Conservation (phyloP, 30 jellyfish, hydroid and myxozoan species). For the Aurelia sp. region DNA sequence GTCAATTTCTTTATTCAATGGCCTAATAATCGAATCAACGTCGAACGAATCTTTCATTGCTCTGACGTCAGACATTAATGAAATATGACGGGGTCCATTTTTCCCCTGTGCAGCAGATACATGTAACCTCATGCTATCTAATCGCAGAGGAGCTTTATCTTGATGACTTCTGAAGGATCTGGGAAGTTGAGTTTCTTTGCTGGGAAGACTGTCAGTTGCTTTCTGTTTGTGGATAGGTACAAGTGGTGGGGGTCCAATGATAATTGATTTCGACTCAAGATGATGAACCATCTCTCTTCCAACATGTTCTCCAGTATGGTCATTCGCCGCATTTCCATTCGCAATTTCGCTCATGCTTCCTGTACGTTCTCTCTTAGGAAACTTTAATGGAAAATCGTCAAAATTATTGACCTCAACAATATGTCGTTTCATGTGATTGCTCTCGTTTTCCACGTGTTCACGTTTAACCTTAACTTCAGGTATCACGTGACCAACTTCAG, state of each 20-base stretch:
- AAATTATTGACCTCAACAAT: not conserved
- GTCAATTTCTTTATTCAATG: conserved; percentile 60
- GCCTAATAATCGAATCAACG: conserved; percentile 57
- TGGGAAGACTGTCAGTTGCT: not conserved
- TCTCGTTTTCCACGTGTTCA: not conserved
- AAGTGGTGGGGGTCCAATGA: conserved; percentile 71
- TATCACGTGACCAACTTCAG: not conserved
- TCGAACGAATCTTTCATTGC: conserved; percentile 66
- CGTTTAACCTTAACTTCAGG: not conserved
- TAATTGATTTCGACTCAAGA: conserved; percentile 26
- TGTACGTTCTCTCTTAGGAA: not conserved
- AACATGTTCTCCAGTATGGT: not conserved
- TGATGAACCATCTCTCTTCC: not conserved
- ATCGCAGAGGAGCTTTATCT: not conserved
- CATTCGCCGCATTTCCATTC: not conserved
- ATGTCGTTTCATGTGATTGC: not conserved
- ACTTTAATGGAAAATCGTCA: not conserved
- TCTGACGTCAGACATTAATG: conserved; percentile 62
- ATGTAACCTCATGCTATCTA: not conserved
- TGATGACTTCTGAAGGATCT: not conserved
- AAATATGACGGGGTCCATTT: conserved; percentile 22
- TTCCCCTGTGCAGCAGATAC: not conserved
- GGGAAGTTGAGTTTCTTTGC: not conserved
- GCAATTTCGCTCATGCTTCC: not conserved
- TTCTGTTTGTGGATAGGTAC: conserved; percentile 47